These are phyloP conservation scores for Synodontis membranacea DNA, from an alignment of 2,113 vertebrate genomes.

Conservation along the genomic window DNA sequence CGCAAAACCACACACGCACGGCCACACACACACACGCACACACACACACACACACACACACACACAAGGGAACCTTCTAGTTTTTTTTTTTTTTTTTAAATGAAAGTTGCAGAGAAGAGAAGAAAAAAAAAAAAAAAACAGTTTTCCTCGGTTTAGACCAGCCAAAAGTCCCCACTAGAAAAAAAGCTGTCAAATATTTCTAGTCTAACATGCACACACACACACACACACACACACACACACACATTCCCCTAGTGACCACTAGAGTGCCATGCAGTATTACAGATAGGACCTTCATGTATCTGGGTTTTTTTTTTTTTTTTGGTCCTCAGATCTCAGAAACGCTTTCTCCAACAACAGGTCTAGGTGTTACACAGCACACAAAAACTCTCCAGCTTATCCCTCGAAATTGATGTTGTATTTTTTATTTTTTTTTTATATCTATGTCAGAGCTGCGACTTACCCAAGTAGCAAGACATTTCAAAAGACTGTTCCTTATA, in stretches of 20 bases:
- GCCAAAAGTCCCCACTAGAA: background rate
- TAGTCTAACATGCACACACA: background rate
- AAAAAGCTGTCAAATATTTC: background rate
- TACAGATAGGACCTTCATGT: constrained; percentile 62
- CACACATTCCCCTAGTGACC: constrained; percentile 68
- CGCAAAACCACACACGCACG: constrained; percentile 32
- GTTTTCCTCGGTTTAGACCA: background rate
- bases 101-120: background rate
- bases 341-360: background rate
- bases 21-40: constrained; percentile 1
- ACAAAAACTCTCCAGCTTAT: background rate
- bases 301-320: background rate
- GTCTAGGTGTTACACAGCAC: background rate
- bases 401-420: background rate
- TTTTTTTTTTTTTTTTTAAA: background rate
- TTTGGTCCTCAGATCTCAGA: background rate
- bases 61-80: constrained; percentile 24
- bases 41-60: constrained; percentile 39
- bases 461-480: background rate
- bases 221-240: constrained; percentile 39
- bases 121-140: background rate
- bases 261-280: constrained; percentile 81
- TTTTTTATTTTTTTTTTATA: too few relatives aligned
- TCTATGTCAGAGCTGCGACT: background rate
- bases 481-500: background rate